Base-by-base conservation (phyloP, 2,888 invertebrate genomes). In the Metacarcinus magister region DNA sequence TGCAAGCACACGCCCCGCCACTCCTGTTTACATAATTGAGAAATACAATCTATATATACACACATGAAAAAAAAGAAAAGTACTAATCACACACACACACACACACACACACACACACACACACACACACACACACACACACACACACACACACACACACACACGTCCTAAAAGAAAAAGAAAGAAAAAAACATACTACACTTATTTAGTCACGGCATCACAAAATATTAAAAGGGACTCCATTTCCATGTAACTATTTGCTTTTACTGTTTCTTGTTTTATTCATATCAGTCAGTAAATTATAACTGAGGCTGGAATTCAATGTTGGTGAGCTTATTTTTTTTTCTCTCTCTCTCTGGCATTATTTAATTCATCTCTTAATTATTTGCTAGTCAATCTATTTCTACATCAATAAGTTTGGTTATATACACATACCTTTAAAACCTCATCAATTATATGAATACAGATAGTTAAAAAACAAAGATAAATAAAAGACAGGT, bases 81-180 rank as follows among this genome's bases (percentile, higher is more conserved):
- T 48, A 4, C 48, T 48, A 16, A 10, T 2, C 60, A 60, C 19
- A 60, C 16, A 19, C 10, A 60, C 19, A 60, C 60, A 60, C 60
- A 60, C 60, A 60, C 60, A 60, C 60, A 60, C 60, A 60, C 60
- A 60, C 60, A 60, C 60, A 60, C 23, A 67, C 23, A 16, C 23
- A 67, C 67, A 67, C 67, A 67, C 67, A 67, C 67, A 67, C 67
- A 67, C 67, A 67, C 67, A 67, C 67, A 67, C 67, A 67, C 67
- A 67, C 67, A 67, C 67, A 67, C 67, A 67, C 67, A 67, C 67
- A 67, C 67, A 67, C 67, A 67, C 67, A 67, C 67, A n/a, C n/a
- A 67, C n/a, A 67, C n/a, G n/a, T 67, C 67, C n/a, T 67, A 1
- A n/a, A 23, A 23, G 67, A 67, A 23, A 67, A 67, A 10, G 23